These are phyloP conservation scores for Campylomormyrus numenius DNA, from an alignment of 2,113 vertebrate species.

Conservation along the genomic window DNA sequence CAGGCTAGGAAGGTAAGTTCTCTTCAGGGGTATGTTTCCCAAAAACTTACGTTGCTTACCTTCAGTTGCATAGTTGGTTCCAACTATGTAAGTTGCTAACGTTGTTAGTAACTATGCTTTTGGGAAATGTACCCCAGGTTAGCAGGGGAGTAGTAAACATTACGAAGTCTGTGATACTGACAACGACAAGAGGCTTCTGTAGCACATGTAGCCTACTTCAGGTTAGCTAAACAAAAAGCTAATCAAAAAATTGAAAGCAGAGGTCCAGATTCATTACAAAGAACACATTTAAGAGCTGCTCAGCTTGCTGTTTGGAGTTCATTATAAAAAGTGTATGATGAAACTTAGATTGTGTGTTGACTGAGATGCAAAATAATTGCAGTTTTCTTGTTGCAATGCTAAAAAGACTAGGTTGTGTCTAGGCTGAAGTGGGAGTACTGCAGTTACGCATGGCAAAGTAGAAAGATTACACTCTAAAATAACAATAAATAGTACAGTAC, in stretches of 20 bases:
- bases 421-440: background rate
- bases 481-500: background rate
- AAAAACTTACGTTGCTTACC: background rate
- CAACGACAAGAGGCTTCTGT: background rate
- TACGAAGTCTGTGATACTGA: background rate
- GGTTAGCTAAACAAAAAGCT: background rate
- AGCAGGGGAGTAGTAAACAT: background rate
- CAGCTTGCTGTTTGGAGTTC: background rate
- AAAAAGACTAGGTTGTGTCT: background rate
- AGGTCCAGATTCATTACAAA: background rate
- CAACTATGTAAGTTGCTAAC: background rate
- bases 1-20: background rate
- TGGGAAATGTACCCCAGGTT: background rate
- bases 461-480: background rate
- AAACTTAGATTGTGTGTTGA: background rate
- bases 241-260: background rate
- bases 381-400: background rate
- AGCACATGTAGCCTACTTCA: background rate
- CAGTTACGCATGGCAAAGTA: background rate
- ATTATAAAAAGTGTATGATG: background rate
- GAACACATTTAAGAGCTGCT: background rate
- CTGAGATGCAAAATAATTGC: background rate
- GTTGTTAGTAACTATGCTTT: background rate
- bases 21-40: background rate
- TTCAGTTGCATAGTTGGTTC: background rate